Conservation (phyloP, 2,888 invertebrate species). For the Cheiracanthium punctorium region DNA sequence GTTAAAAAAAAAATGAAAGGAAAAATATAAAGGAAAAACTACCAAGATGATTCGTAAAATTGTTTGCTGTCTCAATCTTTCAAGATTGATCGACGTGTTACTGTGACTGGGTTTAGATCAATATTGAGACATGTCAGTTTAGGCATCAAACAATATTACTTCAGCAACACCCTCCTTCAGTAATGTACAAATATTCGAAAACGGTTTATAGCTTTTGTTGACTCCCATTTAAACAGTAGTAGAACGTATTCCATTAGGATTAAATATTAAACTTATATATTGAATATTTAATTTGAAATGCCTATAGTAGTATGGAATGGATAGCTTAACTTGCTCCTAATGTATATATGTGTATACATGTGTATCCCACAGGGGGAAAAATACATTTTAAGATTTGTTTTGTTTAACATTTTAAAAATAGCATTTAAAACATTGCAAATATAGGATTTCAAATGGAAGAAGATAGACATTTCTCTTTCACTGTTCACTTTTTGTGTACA, state of each 20-base stretch:
- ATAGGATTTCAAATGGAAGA: no score
- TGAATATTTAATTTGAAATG: not conserved
- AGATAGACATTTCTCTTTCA: no score
- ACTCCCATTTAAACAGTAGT: not conserved
- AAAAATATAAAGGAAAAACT: not conserved
- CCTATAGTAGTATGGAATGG: not conserved
- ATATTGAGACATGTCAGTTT: not conserved
- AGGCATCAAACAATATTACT: constrained; percentile 6
- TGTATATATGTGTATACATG: no score
- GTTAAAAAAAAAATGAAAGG: not conserved
- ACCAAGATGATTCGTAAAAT: not conserved
- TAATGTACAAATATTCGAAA: constrained; percentile 15
- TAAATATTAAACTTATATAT: not conserved
- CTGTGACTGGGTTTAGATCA: not conserved
- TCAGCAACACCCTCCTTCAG: constrained; percentile 3
- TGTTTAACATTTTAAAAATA: no score
- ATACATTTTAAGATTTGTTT: no score
- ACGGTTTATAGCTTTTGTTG: not conserved
- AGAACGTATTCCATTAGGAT: not conserved
- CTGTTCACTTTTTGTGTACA: no score
- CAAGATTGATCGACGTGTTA: constrained; percentile 6
- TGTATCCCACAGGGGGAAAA: no score
- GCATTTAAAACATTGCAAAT: no score
- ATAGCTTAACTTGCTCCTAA: not conserved
- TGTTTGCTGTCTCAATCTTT: constrained; percentile 2